Conservation (phyloP, 2,113 vertebrate genomes). For the Herpailurus yagouaroundi region DNA sequence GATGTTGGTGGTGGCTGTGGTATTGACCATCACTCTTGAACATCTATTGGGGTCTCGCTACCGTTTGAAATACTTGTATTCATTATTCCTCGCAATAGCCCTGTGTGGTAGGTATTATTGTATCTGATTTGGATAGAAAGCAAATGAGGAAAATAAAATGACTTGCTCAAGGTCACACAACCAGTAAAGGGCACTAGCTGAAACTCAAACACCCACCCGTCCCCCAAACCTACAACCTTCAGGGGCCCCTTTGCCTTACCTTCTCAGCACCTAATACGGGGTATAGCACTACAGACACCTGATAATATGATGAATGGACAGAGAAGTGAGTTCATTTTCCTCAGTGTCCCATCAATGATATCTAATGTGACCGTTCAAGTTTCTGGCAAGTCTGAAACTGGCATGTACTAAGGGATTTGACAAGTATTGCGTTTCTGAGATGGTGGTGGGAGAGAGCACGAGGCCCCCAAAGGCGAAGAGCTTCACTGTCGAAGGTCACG, state of each 20-base stretch:
- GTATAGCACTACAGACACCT: not conserved
- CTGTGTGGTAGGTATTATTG: not conserved
- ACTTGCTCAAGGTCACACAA: not conserved
- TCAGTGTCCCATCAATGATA: not conserved
- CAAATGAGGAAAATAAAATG: conserved; percentile 13
- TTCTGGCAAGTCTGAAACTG: not conserved
- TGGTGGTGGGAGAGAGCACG: not conserved
- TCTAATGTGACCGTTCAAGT: not conserved
- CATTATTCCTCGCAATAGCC: not conserved
- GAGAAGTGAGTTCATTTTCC: not conserved
- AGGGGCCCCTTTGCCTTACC: not conserved
- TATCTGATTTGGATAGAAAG: not conserved
- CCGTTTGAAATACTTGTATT: not conserved
- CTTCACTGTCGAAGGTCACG: not conserved
- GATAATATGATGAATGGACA: not conserved
- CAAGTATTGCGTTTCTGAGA: not conserved
- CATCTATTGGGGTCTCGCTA: not conserved
- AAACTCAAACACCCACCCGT: not conserved
- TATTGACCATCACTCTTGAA: not conserved
- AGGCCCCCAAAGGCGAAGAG: not conserved
- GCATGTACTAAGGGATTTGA: not conserved
- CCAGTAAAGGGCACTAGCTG: not conserved
- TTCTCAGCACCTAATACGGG: not conserved
- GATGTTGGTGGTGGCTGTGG: not conserved
- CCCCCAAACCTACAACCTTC: not conserved